Evolutionary conservation across 2,113 vertebrate species (phyloP).

Genomic region (Cricetomys ansorgei): DNA sequence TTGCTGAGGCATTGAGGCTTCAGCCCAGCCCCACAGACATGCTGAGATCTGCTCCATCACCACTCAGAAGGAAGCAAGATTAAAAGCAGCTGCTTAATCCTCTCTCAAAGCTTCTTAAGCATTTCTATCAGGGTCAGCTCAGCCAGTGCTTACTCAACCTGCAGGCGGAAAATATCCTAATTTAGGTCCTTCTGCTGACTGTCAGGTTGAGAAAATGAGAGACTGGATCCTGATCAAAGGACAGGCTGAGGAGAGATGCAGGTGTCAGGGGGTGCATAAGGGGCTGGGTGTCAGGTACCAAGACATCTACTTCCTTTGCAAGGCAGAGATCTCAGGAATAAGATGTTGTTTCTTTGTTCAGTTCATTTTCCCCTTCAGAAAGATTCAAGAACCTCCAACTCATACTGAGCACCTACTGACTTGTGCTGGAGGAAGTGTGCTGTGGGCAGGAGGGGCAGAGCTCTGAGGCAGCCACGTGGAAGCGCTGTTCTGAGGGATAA

Average conservation of each 20-base stretch:
- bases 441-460: background rate
- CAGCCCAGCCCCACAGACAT: background rate
- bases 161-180: slow-evolving; percentile 79
- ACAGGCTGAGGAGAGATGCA: background rate
- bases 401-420: background rate
- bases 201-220: slow-evolving; percentile 70
- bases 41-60: slow-evolving; percentile 43
- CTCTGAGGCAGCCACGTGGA: background rate
- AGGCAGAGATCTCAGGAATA: background rate
- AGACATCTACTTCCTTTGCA: background rate
- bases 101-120: slow-evolving; percentile 87
- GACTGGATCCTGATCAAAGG: background rate
- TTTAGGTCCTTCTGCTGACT: slow-evolving; percentile 71
- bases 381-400: background rate
- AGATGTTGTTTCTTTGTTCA: background rate
- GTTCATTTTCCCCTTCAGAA: background rate
- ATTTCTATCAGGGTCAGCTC: slow-evolving; percentile 85
- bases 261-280: background rate
- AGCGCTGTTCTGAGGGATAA: background rate
- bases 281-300: background rate
- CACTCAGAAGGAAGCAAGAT: slow-evolving; percentile 78
- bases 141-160: slow-evolving; percentile 75
- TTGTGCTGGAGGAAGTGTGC: background rate
- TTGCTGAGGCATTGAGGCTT: background rate
- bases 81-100: slow-evolving; percentile 87